Evolutionary conservation across 2,113 vertebrate genomes (phyloP).

Genomic region (Pontoporia blainvillei): DNA sequence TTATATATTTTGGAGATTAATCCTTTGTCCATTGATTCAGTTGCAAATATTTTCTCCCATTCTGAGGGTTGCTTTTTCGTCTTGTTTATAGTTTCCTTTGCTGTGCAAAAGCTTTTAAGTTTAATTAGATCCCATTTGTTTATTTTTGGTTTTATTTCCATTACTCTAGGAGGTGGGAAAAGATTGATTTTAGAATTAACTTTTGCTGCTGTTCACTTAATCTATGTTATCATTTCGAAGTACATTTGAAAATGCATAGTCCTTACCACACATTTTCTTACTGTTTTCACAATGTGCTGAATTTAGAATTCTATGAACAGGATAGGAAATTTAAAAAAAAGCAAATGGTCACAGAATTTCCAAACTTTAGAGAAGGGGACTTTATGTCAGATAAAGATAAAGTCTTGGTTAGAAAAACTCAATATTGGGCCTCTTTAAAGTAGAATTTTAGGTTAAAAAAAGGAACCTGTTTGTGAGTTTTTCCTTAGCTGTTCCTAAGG

Average conservation of each 20-base stretch:
- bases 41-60: too few species aligned
- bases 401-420: background rate
- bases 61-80: too few species aligned
- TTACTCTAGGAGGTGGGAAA: background rate
- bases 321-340: background rate
- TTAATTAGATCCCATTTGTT: too few species aligned
- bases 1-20: too few species aligned
- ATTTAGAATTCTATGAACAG: background rate
- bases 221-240: background rate
- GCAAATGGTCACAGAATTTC: background rate
- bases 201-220: background rate
- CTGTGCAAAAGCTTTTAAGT: too few species aligned
- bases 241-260: background rate
- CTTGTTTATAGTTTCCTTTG: too few species aligned
- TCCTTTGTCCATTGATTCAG: too few species aligned
- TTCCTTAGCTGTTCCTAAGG: background rate
- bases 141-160: too few species aligned
- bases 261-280: background rate
- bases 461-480: background rate
- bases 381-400: background rate
- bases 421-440: background rate
- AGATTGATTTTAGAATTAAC: background rate
- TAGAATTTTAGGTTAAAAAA: background rate
- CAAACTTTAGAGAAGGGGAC: background rate
- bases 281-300: background rate